Evolutionary conservation across 2,888 invertebrate genomes (phyloP).

Genomic region (Unio pictorum): DNA sequence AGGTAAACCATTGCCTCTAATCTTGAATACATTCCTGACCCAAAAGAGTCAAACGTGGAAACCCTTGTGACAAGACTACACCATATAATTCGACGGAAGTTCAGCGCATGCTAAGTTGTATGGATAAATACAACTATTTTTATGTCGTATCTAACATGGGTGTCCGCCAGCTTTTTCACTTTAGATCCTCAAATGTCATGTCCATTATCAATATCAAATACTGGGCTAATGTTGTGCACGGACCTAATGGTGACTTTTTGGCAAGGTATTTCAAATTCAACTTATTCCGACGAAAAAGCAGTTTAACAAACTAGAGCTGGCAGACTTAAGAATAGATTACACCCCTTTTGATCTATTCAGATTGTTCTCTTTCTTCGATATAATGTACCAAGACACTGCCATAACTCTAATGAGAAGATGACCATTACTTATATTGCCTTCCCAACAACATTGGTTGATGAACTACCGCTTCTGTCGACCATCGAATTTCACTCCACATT

Average conservation of each 20-base stretch:
- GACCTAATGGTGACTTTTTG: conserved; percentile 18
- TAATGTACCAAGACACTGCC: conserved; percentile 82
- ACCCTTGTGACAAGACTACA: conserved; percentile 19
- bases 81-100: conserved; percentile 8
- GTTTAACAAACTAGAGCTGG: conserved; percentile 66
- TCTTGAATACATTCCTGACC: conserved; percentile 28
- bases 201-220: conserved; percentile 17
- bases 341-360: conserved; percentile 73
- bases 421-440: conserved; percentile 78
- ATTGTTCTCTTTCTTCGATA: conserved; percentile 86
- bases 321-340: conserved; percentile 42
- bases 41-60: conserved; percentile 40
- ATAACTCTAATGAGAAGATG: conserved; percentile 75
- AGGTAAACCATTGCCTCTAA: conserved; percentile 25
- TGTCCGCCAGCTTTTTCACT: conserved; percentile 10
- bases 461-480: conserved; percentile 23
- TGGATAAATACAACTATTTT: conserved; percentile 22
- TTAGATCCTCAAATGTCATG: conserved; percentile 12
- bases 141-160: conserved; percentile 35
- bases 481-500: conserved; percentile 30
- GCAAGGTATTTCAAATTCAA: conserved; percentile 75
- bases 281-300: conserved; percentile 65
- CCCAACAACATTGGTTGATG: conserved; percentile 73
- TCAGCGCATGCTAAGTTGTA: conserved; percentile 26
- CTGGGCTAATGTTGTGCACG: conserved; percentile 25